Evolutionary conservation across 2,888 invertebrate genomes (phyloP), one percentile per base, ranked within the genome.

Genomic region (Brachyopa scutellaris): DNA sequence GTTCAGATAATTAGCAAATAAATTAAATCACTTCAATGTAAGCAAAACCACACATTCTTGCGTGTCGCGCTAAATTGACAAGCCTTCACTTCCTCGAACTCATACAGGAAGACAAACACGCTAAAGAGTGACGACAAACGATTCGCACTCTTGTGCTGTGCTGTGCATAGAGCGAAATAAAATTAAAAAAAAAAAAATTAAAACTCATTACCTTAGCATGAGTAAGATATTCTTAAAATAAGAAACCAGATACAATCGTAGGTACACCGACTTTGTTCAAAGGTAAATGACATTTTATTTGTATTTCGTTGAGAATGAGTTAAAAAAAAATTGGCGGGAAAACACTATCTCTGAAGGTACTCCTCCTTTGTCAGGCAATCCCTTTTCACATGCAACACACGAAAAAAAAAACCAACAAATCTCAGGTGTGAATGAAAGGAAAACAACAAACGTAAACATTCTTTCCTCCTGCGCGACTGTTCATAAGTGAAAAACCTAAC

Each of bases 401-500:
- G 5, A 26, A 3, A n/a, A 11, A n/a, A n/a, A 5, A 1, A n/a
- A n/a, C 36, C 2, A 11, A 26, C 17, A 53, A n/a, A 7, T 15
- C 36, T 26, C 59, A 80, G 76, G 80, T 80, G 80, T 69, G 64
- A 80, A 80, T 80, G 69, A 57, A 59, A 45, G n/a, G 42, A 74
- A 53, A 23, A 72, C 45, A 79, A 15, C 7, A 38, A 45, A 40
- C 5, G 47, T 55, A 67, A 73, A 79, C 47, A 62, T 49, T 47
- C n/a, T n/a, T n/a, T n/a, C n/a, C n/a, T n/a, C 40, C 47, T 62
- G 15, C 33, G 11, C 19, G 26, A 42, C 62, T 26, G 80, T n/a
- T n/a, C n/a, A 80, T 80, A 80, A 80, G 76, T 76, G 76, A 59
- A 80, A 70, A 70, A 21, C 76, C 51, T 31, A 76, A 80, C 76